A percentile compares a stretch with the other conserved stretches of the same genome.
Evolutionary conservation across 2,888 invertebrate species (phyloP).

Genomic region (Malthinus seriepunctatus): DNA sequence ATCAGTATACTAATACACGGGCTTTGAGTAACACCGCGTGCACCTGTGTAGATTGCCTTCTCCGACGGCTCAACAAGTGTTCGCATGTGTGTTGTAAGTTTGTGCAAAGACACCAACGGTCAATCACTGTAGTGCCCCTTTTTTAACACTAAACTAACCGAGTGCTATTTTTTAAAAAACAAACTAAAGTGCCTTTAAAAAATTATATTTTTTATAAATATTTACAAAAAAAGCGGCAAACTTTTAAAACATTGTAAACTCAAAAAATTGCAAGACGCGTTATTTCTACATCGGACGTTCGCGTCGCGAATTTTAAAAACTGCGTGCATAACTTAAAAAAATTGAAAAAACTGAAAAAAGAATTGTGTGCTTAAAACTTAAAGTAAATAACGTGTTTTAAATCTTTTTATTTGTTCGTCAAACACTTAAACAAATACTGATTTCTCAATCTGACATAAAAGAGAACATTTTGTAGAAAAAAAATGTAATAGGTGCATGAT

Average conservation of each 20-base stretch:
- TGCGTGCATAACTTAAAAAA: neutral
- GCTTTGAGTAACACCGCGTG: conserved; percentile 36
- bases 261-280: neutral
- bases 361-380: conserved; percentile 7
- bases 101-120: conserved; percentile 31
- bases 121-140: conserved; percentile 15
- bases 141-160: conserved; percentile 9
- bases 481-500: conserved; percentile 21
- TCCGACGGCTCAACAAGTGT: conserved; percentile 42
- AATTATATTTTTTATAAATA: neutral
- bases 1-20: conserved; percentile 44
- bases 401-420: conserved; percentile 15
- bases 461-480: conserved; percentile 13
- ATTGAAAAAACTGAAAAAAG: neutral
- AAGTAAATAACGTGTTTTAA: conserved; percentile 15
- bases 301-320: neutral
- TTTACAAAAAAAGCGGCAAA: neutral
- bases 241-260: neutral
- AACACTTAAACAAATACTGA: conserved; percentile 19
- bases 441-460: conserved; percentile 20
- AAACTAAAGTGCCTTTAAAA: neutral
- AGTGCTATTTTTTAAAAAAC: conserved; percentile 8
- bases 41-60: conserved; percentile 30
- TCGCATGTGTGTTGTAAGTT: conserved; percentile 26
- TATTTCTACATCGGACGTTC: neutral